phyloP scores from a whole-genome alignment of 2,797 vertebrate genomes.

The Mycteria americana region DNA sequence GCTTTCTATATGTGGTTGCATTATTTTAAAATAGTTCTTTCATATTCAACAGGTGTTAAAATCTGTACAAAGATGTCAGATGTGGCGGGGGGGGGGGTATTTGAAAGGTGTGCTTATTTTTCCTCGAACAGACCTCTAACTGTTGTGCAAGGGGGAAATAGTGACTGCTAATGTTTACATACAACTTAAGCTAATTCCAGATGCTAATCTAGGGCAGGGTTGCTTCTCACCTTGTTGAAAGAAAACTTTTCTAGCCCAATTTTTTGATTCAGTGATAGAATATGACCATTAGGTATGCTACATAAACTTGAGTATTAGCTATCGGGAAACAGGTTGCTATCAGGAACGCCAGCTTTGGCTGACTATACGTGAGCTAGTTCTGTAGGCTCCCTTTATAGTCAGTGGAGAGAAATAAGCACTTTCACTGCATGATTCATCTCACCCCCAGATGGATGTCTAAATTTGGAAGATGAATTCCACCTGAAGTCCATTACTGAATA shows the following conservation, averaged over 20 bases:
- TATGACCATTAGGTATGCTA: neutral
- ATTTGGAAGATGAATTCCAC: conserved; percentile 58
- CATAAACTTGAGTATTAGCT: neutral
- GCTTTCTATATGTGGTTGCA: neutral
- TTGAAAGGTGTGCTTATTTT: neutral
- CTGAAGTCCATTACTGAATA: conserved; percentile 43
- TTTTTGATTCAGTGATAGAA: neutral
- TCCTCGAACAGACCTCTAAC: neutral
- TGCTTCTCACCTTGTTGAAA: neutral
- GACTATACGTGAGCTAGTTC: neutral
- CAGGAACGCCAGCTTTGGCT: neutral
- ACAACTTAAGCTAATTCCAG: neutral
- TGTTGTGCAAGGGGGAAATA: neutral
- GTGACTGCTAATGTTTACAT: neutral
- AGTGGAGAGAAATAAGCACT: conserved; percentile 39
- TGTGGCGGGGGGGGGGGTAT: neutral
- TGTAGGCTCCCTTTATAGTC: conserved; percentile 29
- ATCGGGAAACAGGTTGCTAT: neutral
- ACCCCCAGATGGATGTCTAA: conserved; percentile 48
- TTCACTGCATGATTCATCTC: conserved; percentile 56
- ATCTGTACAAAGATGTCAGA: neutral
- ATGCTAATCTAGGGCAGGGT: neutral
- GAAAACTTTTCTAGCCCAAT: neutral
- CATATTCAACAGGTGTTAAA: neutral
- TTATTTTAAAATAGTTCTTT: neutral